Evolutionary conservation across 2,797 vertebrate species (phyloP).

Genomic region (Smutsia temminckii): DNA sequence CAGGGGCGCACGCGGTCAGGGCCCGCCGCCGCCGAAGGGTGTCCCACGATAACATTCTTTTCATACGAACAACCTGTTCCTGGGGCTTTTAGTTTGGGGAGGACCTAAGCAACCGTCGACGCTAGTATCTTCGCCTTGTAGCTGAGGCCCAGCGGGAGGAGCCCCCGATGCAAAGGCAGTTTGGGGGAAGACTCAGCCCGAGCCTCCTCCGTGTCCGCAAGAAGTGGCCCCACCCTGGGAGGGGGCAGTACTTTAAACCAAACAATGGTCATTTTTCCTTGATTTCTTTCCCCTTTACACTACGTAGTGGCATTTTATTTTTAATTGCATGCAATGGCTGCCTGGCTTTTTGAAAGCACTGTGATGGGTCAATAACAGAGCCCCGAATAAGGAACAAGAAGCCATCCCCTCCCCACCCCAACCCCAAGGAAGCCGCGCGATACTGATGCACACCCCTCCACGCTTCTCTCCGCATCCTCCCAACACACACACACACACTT

Average conservation of each 20-base stretch:
- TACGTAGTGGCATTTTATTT: neutral
- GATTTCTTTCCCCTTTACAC: neutral
- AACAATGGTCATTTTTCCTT: neutral
- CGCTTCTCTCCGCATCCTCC: neutral
- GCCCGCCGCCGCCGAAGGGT: neutral
- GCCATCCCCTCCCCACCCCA: neutral
- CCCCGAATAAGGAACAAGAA: neutral
- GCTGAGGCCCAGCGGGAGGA: neutral
- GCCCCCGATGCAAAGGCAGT: neutral
- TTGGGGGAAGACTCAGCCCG: neutral
- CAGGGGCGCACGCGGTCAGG: neutral
- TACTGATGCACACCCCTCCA: rapidly evolving
- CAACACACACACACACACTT: too few species aligned
- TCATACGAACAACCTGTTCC: neutral
- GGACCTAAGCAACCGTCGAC: neutral
- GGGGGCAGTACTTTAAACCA: neutral
- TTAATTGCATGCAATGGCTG: neutral
- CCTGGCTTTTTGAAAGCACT: neutral
- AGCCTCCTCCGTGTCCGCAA: neutral
- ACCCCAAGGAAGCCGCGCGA: rapidly evolving
- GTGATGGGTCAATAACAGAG: neutral
- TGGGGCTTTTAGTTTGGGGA: neutral
- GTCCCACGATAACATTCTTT: neutral
- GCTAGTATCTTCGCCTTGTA: neutral
- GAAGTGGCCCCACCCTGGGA: neutral